Base-by-base conservation (phyloP, 1,140 invertebrate genomes). In the Bicyclus anynana region DNA sequence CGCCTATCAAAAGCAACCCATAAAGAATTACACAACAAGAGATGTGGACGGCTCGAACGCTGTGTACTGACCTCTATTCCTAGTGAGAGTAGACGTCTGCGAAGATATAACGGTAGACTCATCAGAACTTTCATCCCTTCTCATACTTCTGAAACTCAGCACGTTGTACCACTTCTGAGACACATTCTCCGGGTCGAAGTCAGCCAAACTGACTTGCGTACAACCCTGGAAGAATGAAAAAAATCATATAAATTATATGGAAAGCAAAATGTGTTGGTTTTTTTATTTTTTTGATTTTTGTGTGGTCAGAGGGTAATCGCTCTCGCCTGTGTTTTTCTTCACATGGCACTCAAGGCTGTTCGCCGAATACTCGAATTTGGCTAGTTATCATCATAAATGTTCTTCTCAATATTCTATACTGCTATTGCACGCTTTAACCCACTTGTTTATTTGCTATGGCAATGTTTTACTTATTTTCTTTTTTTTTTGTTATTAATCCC, bases 101-200 rank as follows among this genome's bases (percentile, higher is more conserved):
- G 96, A 97, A 13, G 97, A 98, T 54, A 98, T 98, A 55, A 98
- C 96, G 0, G 97, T 99, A 9, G 96, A 97, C 77, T 98, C 97
- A 85, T 99, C 97, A 58, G 96, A 98, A 68, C 97, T 98, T 83
- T 98, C 97, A 78, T 98, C 97, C 76, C 94, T 91, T 67, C 94
- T 94, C 91, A 97, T 95, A 75, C 95, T 96, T 68, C 94, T 93
- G 77, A 97, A 95, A 71, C 95, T 96, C 10, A 98, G 90, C 52
- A 98, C 94, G 79, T 98, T 98, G 89, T 98, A 98, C 97, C 97
- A 99, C 81, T 96, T 96, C 18, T 95, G 91, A 13, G 93, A 94
- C 18, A 94, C 92, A 10, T 91, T 91, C 59, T 96, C 94, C 1
- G 95, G 92, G 80, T 95, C 95, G 79, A 98, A 99, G 87, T 98